phyloP scores from a whole-genome alignment of 2,113 vertebrate genomes.

The Myotis brandtii region DNA sequence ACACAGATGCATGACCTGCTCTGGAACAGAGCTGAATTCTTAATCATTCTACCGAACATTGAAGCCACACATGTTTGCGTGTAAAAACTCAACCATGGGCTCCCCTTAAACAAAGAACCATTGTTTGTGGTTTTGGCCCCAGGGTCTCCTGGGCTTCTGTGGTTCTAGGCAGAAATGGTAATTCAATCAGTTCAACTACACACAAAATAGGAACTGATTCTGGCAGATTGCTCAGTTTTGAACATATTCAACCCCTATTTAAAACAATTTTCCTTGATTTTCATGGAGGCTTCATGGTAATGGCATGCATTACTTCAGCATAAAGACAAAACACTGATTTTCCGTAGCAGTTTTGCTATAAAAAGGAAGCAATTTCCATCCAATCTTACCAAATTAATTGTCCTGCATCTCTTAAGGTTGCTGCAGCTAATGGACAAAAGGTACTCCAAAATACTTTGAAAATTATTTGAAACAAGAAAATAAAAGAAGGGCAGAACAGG shows the following conservation, averaged over 20 bases:
- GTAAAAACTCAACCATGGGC: slow-evolving; percentile 13
- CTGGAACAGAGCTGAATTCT: slow-evolving; percentile 40
- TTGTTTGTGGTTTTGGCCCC: slow-evolving; percentile 75
- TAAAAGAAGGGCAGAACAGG: neutral
- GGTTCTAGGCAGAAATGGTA: slow-evolving; percentile 75
- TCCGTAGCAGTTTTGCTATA: neutral
- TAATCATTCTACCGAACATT: neutral
- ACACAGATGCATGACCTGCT: slow-evolving; percentile 12
- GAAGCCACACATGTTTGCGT: slow-evolving; percentile 56
- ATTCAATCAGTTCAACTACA: slow-evolving; percentile 77
- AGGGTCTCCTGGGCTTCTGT: slow-evolving; percentile 74
- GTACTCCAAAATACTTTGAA: slow-evolving; percentile 23
- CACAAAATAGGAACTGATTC: slow-evolving; percentile 77
- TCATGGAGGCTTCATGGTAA: slow-evolving; percentile 61
- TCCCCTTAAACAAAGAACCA: slow-evolving; percentile 73
- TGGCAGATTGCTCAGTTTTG: slow-evolving; percentile 72
- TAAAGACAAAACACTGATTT: slow-evolving; percentile 56
- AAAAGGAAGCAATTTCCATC: slow-evolving; percentile 30
- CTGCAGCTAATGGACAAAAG: neutral
- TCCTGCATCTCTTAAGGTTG: neutral
- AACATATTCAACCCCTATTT: slow-evolving; percentile 71
- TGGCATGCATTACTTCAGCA: slow-evolving; percentile 30
- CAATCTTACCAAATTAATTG: slow-evolving; percentile 34
- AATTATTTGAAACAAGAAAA: slow-evolving; percentile 24
- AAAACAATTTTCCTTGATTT: slow-evolving; percentile 71